phyloP scores from a whole-genome alignment of 1,140 invertebrate genomes.

The Drosophila fuyamai region DNA sequence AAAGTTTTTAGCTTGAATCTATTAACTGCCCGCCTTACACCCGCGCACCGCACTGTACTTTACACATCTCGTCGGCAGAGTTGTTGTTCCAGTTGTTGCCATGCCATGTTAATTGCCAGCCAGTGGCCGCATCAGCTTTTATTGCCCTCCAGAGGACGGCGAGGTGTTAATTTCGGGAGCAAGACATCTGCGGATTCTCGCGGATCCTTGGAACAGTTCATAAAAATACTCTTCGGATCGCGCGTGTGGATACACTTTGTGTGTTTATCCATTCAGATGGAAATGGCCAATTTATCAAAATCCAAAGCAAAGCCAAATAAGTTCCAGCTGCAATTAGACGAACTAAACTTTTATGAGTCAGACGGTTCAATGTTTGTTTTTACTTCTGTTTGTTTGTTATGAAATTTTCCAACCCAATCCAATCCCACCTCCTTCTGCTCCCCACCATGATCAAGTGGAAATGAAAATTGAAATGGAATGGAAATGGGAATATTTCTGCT shows the following conservation, averaged over 20 bases:
- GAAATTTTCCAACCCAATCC: constrained; percentile 21
- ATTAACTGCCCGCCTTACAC: not conserved
- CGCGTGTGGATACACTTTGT: not conserved
- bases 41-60: constrained; percentile 26
- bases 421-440: no score
- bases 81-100: constrained; percentile 27
- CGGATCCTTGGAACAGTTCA: constrained; percentile 2
- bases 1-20: no score
- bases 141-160: constrained; percentile 39
- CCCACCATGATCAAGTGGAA: not conserved
- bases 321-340: constrained; percentile 29
- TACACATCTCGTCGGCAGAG: constrained; percentile 18
- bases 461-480: constrained; percentile 37
- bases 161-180: constrained; percentile 53
- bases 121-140: constrained; percentile 62
- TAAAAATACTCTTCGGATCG: constrained; percentile 18
- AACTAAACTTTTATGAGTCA: constrained; percentile 18
- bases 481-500: constrained; percentile 24
- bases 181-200: constrained; percentile 3
- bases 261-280: constrained; percentile 16
- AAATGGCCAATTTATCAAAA: constrained; percentile 40
- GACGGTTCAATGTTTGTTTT: constrained; percentile 33
- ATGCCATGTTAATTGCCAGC: constrained; percentile 66
- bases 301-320: constrained; percentile 24
- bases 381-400: constrained; percentile 36